Base-by-base conservation (phyloP, 1,140 invertebrate species). In the Temnothorax longispinosus region DNA sequence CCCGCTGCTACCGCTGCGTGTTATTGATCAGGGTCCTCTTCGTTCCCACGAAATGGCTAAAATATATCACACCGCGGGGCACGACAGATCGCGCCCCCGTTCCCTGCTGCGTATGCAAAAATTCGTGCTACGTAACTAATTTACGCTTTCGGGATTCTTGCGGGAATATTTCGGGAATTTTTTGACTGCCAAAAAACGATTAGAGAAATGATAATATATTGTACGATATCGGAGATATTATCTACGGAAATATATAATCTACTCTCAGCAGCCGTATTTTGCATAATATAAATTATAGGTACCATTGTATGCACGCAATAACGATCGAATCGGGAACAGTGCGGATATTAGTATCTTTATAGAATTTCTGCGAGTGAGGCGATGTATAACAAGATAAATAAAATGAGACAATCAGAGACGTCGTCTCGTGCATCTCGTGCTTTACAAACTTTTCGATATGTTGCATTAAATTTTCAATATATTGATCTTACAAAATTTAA, bases 21-120 rank as follows among this genome's bases (percentile, higher is more conserved):
- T 89, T 91, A 91, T 89, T 89, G 89, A 90, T 91, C 89, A 90
- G 77, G 74, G 65, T 15, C 56, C 85, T 85, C 86, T 87, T 89
- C 86, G 69, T 47, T 86, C 86, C 67, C 38, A 78, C 76, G 69
- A 91, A 91, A 88, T 67, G 72, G 80, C 80, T 82, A 74, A 81
- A 88, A 89, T 87, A 82, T 89, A 87, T 85, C 89, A 65, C 74
- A 82, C 71, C 52, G 81, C 82, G 80, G 80, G 72, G 74, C 50
- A 85, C 56, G 32, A 75, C 52, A 67, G 41, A 50, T 56, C 41
- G 47, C 62, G 15, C 47, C 35, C 38, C 13, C 18, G 15, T 64
- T 74, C n/a, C 47, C 47, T 50, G 10, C 32, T 38, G 21, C 44
- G 27, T 13, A 18, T n/a, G 5, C 41, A 32, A 82, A 52, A 18